A percentile compares a stretch with the other conserved stretches of the same genome.
These are phyloP conservation scores for Ormyrus thymus DNA, from an alignment of 2,888 invertebrate genomes.

Conservation along the genomic window DNA sequence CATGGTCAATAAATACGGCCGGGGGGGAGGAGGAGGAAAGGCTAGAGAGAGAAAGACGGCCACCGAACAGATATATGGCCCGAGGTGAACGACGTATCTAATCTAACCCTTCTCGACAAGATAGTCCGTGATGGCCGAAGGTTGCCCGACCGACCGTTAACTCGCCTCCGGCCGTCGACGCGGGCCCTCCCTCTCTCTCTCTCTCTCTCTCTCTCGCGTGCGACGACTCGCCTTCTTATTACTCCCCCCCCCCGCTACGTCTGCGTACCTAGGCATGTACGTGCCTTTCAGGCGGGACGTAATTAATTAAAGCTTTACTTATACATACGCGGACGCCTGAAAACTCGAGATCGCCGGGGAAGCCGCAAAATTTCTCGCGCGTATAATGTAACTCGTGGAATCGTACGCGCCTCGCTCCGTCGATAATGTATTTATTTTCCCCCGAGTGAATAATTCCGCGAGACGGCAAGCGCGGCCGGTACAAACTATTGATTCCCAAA, in stretches of 20 bases:
- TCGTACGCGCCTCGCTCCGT: too few relatives aligned
- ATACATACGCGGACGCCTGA: neutral
- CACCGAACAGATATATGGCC: constrained; percentile 68
- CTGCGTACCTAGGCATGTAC: neutral
- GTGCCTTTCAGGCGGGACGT: constrained; percentile 43
- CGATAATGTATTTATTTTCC: too few relatives aligned
- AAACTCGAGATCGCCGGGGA: constrained; percentile 4
- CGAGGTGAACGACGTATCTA: constrained; percentile 71
- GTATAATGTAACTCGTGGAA: too few relatives aligned
- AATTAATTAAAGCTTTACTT: constrained; percentile 53
- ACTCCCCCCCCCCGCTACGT: neutral
- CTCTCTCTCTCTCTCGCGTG: neutral
- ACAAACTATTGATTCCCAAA: constrained; percentile 25
- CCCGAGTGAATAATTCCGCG: too few relatives aligned
- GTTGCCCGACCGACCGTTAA: constrained; percentile 45
- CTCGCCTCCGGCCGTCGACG: constrained; percentile 42
- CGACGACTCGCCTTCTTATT: constrained; percentile 23
- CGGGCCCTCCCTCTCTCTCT: neutral
- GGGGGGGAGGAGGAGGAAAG: neutral
- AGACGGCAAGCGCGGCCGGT: too few relatives aligned
- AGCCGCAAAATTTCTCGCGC: constrained; percentile 33
- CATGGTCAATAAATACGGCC: constrained; percentile 62
- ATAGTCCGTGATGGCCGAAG: constrained; percentile 67
- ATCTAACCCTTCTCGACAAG: constrained; percentile 73
- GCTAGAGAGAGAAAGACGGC: constrained; percentile 52